Evolutionary conservation across 1,140 invertebrate species (phyloP).

Genomic region (Drosophila ogumai): DNA sequence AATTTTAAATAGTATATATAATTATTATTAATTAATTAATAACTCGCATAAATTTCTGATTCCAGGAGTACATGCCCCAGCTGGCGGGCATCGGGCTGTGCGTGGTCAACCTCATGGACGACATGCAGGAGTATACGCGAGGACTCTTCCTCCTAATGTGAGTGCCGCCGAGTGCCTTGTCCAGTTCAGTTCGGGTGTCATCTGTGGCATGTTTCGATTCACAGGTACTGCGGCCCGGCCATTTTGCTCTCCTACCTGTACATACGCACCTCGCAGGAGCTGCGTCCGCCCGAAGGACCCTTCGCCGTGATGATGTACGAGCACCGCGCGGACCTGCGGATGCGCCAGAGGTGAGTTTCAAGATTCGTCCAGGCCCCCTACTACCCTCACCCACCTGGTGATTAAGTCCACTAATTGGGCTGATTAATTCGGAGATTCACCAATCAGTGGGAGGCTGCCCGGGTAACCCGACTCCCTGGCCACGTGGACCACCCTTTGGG

Average conservation of each 20-base stretch:
- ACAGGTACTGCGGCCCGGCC: conserved; percentile 88
- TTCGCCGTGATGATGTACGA: conserved; percentile 86
- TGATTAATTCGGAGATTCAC: conserved; percentile 67
- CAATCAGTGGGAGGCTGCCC: conserved; percentile 6
- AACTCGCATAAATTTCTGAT: conserved; percentile 9
- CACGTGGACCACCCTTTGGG: background rate
- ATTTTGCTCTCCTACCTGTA: conserved; percentile 88
- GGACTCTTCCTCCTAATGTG: conserved; percentile 88
- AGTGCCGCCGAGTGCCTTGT: conserved; percentile 73
- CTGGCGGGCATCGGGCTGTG: conserved; percentile 87
- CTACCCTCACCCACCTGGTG: background rate
- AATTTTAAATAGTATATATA: too few relatives aligned
- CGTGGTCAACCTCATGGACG: conserved; percentile 87
- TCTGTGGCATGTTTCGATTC: background rate
- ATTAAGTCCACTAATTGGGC: conserved; percentile 64
- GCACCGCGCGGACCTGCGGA: conserved; percentile 80
- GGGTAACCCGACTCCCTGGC: conserved; percentile 9
- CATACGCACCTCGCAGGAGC: conserved; percentile 87
- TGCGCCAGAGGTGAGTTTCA: conserved; percentile 80
- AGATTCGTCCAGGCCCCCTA: too few relatives aligned
- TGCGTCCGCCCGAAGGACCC: conserved; percentile 86
- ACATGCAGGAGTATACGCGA: conserved; percentile 88
- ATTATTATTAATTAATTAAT: background rate
- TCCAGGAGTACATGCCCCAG: conserved; percentile 85
- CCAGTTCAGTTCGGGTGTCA: background rate